Evolutionary conservation across 2,797 vertebrate species (phyloP).

Genomic region (Sebastes diploproa): DNA sequence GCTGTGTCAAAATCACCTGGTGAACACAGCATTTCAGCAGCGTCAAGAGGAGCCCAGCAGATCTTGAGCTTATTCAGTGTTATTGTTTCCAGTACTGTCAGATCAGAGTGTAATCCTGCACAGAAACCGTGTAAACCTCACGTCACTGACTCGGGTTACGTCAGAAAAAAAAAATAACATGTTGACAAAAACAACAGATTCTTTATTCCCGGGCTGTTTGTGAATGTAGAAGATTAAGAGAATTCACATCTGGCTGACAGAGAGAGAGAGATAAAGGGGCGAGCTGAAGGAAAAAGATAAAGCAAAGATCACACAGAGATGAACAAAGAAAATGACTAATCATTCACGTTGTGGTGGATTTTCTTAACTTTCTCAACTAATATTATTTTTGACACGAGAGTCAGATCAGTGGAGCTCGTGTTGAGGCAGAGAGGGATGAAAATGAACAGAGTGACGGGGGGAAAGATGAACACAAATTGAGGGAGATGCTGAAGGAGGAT

Average conservation of each 20-base stretch:
- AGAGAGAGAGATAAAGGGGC: neutral
- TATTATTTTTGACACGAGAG: neutral
- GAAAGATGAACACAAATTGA: neutral
- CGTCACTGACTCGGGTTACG: constrained; percentile 7
- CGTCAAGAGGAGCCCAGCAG: neutral
- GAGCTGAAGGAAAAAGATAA: neutral
- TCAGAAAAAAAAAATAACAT: constrained; percentile 28
- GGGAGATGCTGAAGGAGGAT: constrained; percentile 1
- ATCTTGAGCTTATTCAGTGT: neutral
- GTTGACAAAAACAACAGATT: constrained; percentile 32
- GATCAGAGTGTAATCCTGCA: constrained; percentile 44
- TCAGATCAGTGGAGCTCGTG: neutral
- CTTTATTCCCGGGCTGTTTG: constrained; percentile 8
- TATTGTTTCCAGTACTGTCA: constrained; percentile 14
- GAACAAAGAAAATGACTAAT: neutral
- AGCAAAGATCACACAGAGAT: neutral
- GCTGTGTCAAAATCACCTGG: neutral
- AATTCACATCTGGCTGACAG: constrained; percentile 47
- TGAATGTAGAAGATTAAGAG: constrained; percentile 36
- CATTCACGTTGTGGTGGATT: neutral
- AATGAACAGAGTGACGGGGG: neutral
- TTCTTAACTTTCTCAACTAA: neutral
- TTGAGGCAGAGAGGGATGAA: neutral
- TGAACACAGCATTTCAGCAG: constrained; percentile 1
- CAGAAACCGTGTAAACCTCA: neutral